Base-by-base conservation (phyloP, 2,113 vertebrate genomes). In the Archilochus colubris region DNA sequence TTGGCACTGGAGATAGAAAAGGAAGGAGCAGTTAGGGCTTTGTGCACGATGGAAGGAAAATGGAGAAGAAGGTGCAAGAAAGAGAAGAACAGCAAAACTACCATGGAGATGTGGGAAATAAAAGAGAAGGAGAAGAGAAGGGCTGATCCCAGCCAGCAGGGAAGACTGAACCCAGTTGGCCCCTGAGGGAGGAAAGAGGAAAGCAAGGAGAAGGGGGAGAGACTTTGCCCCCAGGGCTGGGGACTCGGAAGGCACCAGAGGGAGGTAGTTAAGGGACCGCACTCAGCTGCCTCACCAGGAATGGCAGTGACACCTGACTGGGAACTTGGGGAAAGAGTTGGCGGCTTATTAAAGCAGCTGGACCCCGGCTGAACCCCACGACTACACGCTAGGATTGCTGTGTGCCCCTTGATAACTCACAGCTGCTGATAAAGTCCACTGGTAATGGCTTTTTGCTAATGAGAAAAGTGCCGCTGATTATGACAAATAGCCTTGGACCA, bases 391-490 rank as follows among this genome's bases (percentile, higher is more conserved):
- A 97, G 97, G 98, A 98, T 98, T 98, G 97, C 98, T 97, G 97
- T 97, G 97, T 96, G 97, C 95, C 97, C 95, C 93, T 97, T 97
- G 98, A 99, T 98, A 98, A 99, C 98, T 98, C 98, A 95, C 98
- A 97, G 98, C 97, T 97, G 97, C 98, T 98, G 98, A 98, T 98
- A 98, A 98, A 98, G 97, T 98, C 98, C 97, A 98, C 97, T 98
- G 97, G 98, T 99, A 99, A 99, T 99, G 99, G 98, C 98, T 98
- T 99, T 98, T 98, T 98, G 97, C 98, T 99, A 99, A 99, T 99
- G 99, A 99, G 99, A 99, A 99, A 99, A 99, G 98, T 98, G 96
- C 93, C 82, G 97, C 98, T 99, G 99, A 99, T 99, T 98, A 98
- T 99, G 99, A 99, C 98, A 98, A 98, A 99, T 99, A 97, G 98